Base-by-base conservation (phyloP, 2,888 invertebrate genomes). In the Amiota minor region DNA sequence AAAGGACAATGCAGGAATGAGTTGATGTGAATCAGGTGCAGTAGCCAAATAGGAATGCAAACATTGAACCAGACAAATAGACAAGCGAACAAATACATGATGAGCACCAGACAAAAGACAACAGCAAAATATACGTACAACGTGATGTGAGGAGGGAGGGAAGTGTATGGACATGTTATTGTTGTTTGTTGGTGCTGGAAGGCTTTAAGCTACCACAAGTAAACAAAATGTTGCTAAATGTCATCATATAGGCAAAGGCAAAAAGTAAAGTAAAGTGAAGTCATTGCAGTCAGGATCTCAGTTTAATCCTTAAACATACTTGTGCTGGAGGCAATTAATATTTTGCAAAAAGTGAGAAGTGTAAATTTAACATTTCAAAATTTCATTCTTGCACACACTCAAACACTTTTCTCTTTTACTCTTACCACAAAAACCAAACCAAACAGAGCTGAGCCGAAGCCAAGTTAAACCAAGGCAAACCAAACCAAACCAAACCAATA, bases 321-420 rank as follows among this genome's bases (percentile, higher is more conserved):
- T 35, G 62, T 45, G 1, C 35, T 68, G 47, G 9, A 46, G 68
- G 53, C 68, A 68, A 68, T 68, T 68, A 68, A 35, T 68, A 68
- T 68, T 68, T 68, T 23, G 53, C 49, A n/a, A 4, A 35, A 53
- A 49, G 68, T 62, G 50, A 68, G 68, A 50, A 68, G 68, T 68
- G 68, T 68, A 68, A 68, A 68, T 68, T 68, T 55, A 50, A 68
- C 68, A 68, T 35, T 50, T 23, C 20, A 68, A 55, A 68, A 53
- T 68, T 68, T 14, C 68, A 49, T 35, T 35, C 35, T 23, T 3
- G 23, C 23, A 23, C 23, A 23, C 23, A 3, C 23, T 35, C 6
- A 35, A 35, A 35, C 35, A 4, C 35, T 35, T 6, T 35, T 35
- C 35, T 35, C 35, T 35, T 23, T 1, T 23, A 23, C 23, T 23